Base-by-base conservation (phyloP, 2,888 invertebrate genomes). In the Euplexia lucipara region DNA sequence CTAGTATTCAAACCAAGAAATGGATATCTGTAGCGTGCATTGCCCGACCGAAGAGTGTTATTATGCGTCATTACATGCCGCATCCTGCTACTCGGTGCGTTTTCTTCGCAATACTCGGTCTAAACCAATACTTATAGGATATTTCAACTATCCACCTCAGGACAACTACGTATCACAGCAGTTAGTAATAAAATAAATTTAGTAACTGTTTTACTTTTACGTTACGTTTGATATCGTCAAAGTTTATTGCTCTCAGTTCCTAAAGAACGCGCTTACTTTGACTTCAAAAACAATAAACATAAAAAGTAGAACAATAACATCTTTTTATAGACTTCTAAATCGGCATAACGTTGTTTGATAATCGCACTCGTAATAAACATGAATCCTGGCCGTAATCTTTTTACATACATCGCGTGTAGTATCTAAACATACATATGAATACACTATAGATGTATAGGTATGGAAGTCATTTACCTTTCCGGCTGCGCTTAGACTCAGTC, bases 381-480 rank as follows among this genome's bases (percentile, higher is more conserved):
- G 63, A 61, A 73, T 76, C 59, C 69, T 64, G 59, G 57, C 18
- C 47, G 61, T 71, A 70, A 70, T 65, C 59, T 76, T 71, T 61
- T 56, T 52, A 74, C 56, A 69, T 83, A 76, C 74, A 83, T 78
- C 64, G 76, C 69, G 61, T 72, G 79, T 64, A 57, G 58, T 58
- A 68, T 70, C 65, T 64, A 81, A 75, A 76, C 65, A 68, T 65
- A 72, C n/a, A n/a, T 61, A 65, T 68, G 52, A 56, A 61, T 63
- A 65, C 35, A 59, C 42, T 81, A 78, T 82, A 81, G 75, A 73
- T 83, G 80, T 81, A 78, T 83, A 79, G 83, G 83, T 80, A 86
- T 85, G 83, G 76, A 83, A 92, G 92, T 91, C 90, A 90, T 91
- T 91, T 90, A 92, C 91, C 91, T 92, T 89, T 91, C 87, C 83